Base-by-base conservation (phyloP, 1,140 invertebrate genomes). In the Euschistus heros region DNA sequence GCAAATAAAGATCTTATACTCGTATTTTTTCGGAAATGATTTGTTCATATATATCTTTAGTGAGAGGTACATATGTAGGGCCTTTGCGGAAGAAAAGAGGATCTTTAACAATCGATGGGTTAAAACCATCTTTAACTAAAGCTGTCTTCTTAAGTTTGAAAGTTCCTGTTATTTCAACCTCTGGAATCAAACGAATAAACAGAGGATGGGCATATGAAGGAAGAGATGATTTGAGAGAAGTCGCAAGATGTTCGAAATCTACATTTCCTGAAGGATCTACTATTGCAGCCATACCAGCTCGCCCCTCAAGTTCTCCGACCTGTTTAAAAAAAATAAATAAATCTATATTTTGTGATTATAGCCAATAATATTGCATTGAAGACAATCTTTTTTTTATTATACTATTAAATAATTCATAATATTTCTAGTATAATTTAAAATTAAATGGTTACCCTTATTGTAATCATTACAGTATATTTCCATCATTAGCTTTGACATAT, bases 261-360 rank as follows among this genome's bases (percentile, higher is more conserved):
- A 94, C 71, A 0, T 80, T 78, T 20, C 81, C 78, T 6, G 86
- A 80, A 10, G 83, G 81, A 76, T 94, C 92, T 8, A 90, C 87
- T 64, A 98, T 89, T 14, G 93, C 91, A 37, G 89, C 93, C 96
- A 98, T 98, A 24, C 96, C 96, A 30, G 94, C 94, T 68, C 86
- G 80, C 3, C 95, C 96, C 78, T 98, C 96, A 62, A 82, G 81
- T 61, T 80, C 80, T 72, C 72, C 70, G 66, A 74, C 66, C 71
- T 72, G 61, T 8, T 55, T 50, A 27, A 65, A 46, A 1, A 54
- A 37, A 37, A 37, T 37, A 7, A 30, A 30, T 7, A 30, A 30
- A 30, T n/a, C n/a, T n/a, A n/a, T n/a, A n/a, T n/a, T n/a, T n/a
- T n/a, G n/a, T n/a, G n/a, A n/a, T n/a, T n/a, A n/a, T n/a, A n/a